phyloP scores from a whole-genome alignment of 1,140 invertebrate genomes.

The Harpegnathos saltator region DNA sequence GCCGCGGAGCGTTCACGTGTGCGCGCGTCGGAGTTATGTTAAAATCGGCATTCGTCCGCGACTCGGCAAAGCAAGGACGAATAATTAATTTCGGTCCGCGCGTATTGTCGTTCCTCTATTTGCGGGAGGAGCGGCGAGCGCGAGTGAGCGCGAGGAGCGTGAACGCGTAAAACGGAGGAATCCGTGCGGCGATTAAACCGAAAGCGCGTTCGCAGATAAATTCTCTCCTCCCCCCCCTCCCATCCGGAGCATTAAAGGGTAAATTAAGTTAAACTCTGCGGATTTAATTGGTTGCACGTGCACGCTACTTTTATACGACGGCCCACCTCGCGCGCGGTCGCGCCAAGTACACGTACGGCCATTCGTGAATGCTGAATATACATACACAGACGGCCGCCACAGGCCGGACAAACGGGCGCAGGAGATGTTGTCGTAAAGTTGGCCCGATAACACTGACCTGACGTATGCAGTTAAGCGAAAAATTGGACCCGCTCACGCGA shows the following conservation, averaged over 20 bases:
- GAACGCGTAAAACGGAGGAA: conserved; percentile 61
- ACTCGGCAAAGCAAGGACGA: conserved; percentile 12
- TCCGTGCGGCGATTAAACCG: conserved; percentile 67
- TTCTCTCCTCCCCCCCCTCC: conserved; percentile 52
- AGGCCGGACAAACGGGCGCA: conserved; percentile 10
- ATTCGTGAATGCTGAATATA: conserved; percentile 19
- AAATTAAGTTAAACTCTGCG: conserved; percentile 73
- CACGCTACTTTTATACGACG: conserved; percentile 34
- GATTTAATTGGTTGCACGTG: conserved; percentile 65
- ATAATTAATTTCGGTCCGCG: conserved; percentile 32
- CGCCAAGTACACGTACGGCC: neutral
- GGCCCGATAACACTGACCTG: conserved; percentile 15
- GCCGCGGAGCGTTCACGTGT: neutral
- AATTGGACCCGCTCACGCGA: conserved; percentile 47
- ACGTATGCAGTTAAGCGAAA: conserved; percentile 21
- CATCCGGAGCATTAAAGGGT: conserved; percentile 62
- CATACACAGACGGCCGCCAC: too few relatives aligned
- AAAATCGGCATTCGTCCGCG: conserved; percentile 34
- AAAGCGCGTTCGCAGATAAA: conserved; percentile 64
- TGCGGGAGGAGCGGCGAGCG: conserved; percentile 6
- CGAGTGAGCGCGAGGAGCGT: too few relatives aligned
- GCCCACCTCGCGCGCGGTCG: neutral
- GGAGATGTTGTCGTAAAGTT: conserved; percentile 35
- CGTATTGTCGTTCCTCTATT: conserved; percentile 20
- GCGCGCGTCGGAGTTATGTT: conserved; percentile 28